Evolutionary conservation across 2,113 vertebrate species (phyloP).

Genomic region (Dunckerocampus dactyliophorus): DNA sequence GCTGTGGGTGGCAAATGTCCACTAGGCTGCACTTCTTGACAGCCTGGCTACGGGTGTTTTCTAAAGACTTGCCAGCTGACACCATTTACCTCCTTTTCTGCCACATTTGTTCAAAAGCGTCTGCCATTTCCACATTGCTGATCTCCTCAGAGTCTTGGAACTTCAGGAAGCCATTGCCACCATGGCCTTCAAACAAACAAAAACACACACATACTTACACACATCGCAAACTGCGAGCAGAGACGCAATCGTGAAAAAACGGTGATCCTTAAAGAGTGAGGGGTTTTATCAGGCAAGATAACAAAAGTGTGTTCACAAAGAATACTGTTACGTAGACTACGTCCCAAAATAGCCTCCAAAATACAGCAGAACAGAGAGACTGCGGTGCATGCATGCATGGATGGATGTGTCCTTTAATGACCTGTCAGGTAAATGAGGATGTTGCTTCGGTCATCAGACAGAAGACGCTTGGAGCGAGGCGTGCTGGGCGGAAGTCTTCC

Average conservation of each 20-base stretch:
- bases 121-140: conserved; percentile 95
- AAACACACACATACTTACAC: neutral
- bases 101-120: conserved; percentile 99
- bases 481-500: conserved; percentile 92
- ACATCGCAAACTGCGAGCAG: neutral
- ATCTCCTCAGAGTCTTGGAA: conserved; percentile 99
- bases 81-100: conserved; percentile 87
- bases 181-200: conserved; percentile 78
- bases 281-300: too few relatives aligned
- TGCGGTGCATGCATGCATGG: neutral
- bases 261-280: too few relatives aligned
- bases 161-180: conserved; percentile 97
- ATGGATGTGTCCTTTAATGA: conserved; percentile 4
- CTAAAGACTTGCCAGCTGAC: neutral
- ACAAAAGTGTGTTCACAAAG: neutral
- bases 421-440: conserved; percentile 98
- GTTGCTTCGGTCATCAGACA: conserved; percentile 97
- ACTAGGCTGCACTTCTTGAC: too few relatives aligned
- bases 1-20: neutral
- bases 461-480: conserved; percentile 91
- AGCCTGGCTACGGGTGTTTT: too few relatives aligned
- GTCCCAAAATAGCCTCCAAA: neutral
- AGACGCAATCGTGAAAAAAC: too few relatives aligned
- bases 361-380: neutral
- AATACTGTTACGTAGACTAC: neutral